Evolutionary conservation across 2,888 invertebrate species (phyloP).

Genomic region (Acleris holmiana): DNA sequence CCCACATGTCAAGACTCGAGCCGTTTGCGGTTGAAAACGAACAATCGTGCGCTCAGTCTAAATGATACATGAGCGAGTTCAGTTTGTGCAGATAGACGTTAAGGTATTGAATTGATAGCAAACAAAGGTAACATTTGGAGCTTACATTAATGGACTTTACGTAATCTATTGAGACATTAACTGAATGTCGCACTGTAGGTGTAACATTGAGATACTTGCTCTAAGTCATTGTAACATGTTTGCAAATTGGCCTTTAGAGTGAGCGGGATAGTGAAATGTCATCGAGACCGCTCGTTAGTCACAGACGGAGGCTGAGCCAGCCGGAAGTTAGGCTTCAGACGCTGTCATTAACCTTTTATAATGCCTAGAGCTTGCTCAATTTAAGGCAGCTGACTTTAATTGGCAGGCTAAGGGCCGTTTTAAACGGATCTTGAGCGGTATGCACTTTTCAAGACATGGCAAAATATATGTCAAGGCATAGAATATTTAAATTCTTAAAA

Average conservation of each 20-base stretch:
- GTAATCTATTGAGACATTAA: slow-evolving; percentile 22
- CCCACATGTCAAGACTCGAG: slow-evolving; percentile 43
- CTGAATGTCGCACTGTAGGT: slow-evolving; percentile 36
- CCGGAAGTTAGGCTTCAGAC: slow-evolving; percentile 29
- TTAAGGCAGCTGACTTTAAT: too few relatives aligned
- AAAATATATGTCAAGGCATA: too few relatives aligned
- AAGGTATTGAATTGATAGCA: slow-evolving; percentile 17
- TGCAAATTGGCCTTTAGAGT: slow-evolving; percentile 56
- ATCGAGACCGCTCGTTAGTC: slow-evolving; percentile 49
- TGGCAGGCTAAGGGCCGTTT: too few relatives aligned
- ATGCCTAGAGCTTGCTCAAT: neutral
- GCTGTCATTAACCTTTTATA: slow-evolving; percentile 29
- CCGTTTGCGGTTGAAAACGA: slow-evolving; percentile 38
- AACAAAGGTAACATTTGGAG: slow-evolving; percentile 8
- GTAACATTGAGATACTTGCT: slow-evolving; percentile 54
- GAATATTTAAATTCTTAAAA: too few relatives aligned
- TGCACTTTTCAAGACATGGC: too few relatives aligned
- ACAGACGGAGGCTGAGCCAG: neutral
- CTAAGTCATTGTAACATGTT: slow-evolving; percentile 52
- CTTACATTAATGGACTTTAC: slow-evolving; percentile 1
- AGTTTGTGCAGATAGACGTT: slow-evolving; percentile 18
- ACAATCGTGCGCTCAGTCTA: slow-evolving; percentile 17
- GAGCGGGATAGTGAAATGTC: slow-evolving; percentile 60
- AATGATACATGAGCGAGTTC: slow-evolving; percentile 22
- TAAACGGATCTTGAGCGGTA: too few relatives aligned